phyloP scores from a whole-genome alignment of 2,113 vertebrate species.

The Xiphophorus maculatus region DNA sequence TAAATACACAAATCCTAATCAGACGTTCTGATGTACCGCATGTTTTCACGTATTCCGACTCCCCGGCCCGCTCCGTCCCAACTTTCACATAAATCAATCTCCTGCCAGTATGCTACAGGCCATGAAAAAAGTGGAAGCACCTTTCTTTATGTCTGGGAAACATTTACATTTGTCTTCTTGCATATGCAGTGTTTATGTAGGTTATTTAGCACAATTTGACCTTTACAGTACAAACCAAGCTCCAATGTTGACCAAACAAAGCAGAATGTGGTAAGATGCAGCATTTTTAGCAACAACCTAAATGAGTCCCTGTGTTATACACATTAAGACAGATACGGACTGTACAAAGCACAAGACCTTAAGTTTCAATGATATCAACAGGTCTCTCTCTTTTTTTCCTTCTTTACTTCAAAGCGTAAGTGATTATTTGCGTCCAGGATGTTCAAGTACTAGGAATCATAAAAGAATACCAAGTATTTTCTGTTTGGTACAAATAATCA shows the following conservation, averaged over 20 bases:
- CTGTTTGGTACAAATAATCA: slow-evolving; percentile 47
- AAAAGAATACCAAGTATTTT: slow-evolving; percentile 48
- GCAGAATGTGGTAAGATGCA: slow-evolving; percentile 31
- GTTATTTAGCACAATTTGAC: slow-evolving; percentile 57
- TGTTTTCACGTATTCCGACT: slow-evolving; percentile 37
- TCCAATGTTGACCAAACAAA: slow-evolving; percentile 14
- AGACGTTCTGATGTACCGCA: slow-evolving; percentile 40
- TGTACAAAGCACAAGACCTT: too few relatives aligned
- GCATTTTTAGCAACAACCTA: slow-evolving; percentile 30
- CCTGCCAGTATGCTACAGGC: slow-evolving; percentile 34
- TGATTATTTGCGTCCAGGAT: slow-evolving; percentile 39
- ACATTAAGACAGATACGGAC: neutral
- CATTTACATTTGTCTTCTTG: slow-evolving; percentile 51
- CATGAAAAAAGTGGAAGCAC: slow-evolving; percentile 36
- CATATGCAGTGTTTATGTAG: slow-evolving; percentile 36
- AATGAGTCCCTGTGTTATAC: slow-evolving; percentile 6
- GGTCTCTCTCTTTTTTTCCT: neutral
- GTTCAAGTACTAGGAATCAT: slow-evolving; percentile 52
- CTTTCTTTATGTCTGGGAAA: slow-evolving; percentile 56
- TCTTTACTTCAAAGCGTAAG: slow-evolving; percentile 31
- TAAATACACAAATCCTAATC: slow-evolving; percentile 43
- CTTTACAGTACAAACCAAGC: slow-evolving; percentile 22
- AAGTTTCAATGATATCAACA: too few relatives aligned
- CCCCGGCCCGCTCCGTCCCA: neutral
- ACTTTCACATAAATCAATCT: slow-evolving; percentile 38